phyloP scores from a whole-genome alignment of 2,888 invertebrate species.

The Leptopilina syphax region DNA sequence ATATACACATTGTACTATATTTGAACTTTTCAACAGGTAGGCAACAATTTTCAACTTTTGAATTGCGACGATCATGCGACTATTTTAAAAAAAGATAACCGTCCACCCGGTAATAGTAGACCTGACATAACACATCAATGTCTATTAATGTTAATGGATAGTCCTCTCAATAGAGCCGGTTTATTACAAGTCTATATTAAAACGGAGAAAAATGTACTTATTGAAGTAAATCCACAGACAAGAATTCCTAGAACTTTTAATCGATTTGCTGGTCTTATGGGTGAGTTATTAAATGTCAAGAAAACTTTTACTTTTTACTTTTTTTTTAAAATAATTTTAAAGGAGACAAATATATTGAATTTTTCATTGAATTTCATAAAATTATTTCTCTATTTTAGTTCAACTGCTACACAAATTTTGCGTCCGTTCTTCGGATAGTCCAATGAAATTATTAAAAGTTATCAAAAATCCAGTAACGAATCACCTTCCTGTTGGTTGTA shows the following conservation, averaged over 20 bases:
- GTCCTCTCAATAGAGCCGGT: slow-evolving; percentile 97
- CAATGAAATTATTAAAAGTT: slow-evolving; percentile 93
- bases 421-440: slow-evolving; percentile 93
- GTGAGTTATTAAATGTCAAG: slow-evolving; percentile 77
- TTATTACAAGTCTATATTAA: slow-evolving; percentile 96
- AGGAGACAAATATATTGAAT: no score
- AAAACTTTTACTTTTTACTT: not conserved
- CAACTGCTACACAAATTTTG: slow-evolving; percentile 97
- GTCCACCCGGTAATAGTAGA: slow-evolving; percentile 92
- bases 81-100: slow-evolving; percentile 90
- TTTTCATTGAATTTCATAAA: not conserved
- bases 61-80: slow-evolving; percentile 95
- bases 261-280: slow-evolving; percentile 97
- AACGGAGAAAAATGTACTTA: slow-evolving; percentile 94
- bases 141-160: slow-evolving; percentile 97
- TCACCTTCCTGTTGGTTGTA: slow-evolving; percentile 96
- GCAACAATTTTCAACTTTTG: slow-evolving; percentile 91
- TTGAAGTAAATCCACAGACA: slow-evolving; percentile 97
- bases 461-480: slow-evolving; percentile 97
- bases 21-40: slow-evolving; percentile 80
- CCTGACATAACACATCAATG: slow-evolving; percentile 99
- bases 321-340: no score
- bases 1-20: no score
- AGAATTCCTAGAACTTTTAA: slow-evolving; percentile 98
- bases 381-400: slow-evolving; percentile 79